Evolutionary conservation across 1,140 invertebrate genomes (phyloP).

Genomic region (Hypothenemus hampei): DNA sequence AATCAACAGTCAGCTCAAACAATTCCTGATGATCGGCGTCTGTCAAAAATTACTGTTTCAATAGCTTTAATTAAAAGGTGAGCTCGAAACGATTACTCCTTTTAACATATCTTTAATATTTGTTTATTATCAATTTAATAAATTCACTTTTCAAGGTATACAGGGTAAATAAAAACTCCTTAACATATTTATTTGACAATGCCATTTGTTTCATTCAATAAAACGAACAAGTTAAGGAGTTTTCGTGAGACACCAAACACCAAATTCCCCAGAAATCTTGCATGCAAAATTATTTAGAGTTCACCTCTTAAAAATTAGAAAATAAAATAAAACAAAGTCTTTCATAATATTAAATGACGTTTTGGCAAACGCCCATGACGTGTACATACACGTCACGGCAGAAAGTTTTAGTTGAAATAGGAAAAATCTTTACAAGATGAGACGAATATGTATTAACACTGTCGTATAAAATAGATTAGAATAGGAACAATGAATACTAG

Average conservation of each 20-base stretch:
- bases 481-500: slow-evolving; percentile 40
- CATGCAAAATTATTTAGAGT: slow-evolving; percentile 12
- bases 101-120: no score
- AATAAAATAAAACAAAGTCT: no score
- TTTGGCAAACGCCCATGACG: slow-evolving; percentile 13
- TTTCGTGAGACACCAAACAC: no score
- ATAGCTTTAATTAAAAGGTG: slow-evolving; percentile 11
- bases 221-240: no score
- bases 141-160: no score
- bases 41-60: slow-evolving; percentile 17
- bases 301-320: slow-evolving; percentile 15
- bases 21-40: slow-evolving; percentile 7
- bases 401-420: slow-evolving; percentile 16
- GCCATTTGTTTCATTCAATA: neutral
- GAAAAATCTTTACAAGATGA: slow-evolving; percentile 31
- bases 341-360: slow-evolving; percentile 15
- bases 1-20: slow-evolving; percentile 25
- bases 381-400: slow-evolving; percentile 19
- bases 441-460: slow-evolving; percentile 43
- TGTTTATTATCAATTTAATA: no score
- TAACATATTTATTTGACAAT: neutral
- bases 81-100: slow-evolving; percentile 7
- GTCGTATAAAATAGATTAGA: slow-evolving; percentile 45
- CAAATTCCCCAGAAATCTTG: neutral
- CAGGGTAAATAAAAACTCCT: neutral